Evolutionary conservation across 2,888 invertebrate genomes (phyloP).

Genomic region (Melinaea menophilus): DNA sequence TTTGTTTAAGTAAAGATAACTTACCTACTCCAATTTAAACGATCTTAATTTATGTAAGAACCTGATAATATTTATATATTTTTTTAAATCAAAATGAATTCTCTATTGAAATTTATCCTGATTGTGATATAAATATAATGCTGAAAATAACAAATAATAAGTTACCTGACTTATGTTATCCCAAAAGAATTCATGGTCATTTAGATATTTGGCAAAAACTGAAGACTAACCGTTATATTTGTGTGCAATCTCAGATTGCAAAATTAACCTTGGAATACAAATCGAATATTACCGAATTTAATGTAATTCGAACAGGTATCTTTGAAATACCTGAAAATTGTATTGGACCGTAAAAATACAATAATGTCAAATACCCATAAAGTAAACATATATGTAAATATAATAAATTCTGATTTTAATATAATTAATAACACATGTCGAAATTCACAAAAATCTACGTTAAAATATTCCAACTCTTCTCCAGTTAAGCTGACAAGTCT

Average conservation of each 20-base stretch:
- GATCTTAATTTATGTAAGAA: background rate
- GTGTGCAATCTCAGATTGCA: background rate
- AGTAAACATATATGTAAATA: background rate
- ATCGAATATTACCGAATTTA: background rate
- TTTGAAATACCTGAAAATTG: background rate
- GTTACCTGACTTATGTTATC: background rate
- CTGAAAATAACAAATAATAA: background rate
- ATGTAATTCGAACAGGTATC: background rate
- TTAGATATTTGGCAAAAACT: background rate
- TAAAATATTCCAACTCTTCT: too few species aligned
- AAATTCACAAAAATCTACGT: too few species aligned
- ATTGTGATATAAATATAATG: background rate
- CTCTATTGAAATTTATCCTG: background rate
- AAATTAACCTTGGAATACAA: background rate
- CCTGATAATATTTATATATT: background rate
- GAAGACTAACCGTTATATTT: background rate
- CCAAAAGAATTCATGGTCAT: background rate
- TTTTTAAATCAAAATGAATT: background rate
- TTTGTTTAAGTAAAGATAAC: background rate
- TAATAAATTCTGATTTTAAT: background rate
- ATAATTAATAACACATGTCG: background rate
- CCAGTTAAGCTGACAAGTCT: too few species aligned
- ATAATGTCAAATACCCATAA: background rate
- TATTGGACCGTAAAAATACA: background rate
- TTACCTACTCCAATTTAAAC: background rate